Percentiles rank a stretch among this genome's conserved stretches.
These are phyloP conservation scores for Callopanchax toddi DNA, from an alignment of 2,113 vertebrate genomes.

Conservation along the genomic window DNA sequence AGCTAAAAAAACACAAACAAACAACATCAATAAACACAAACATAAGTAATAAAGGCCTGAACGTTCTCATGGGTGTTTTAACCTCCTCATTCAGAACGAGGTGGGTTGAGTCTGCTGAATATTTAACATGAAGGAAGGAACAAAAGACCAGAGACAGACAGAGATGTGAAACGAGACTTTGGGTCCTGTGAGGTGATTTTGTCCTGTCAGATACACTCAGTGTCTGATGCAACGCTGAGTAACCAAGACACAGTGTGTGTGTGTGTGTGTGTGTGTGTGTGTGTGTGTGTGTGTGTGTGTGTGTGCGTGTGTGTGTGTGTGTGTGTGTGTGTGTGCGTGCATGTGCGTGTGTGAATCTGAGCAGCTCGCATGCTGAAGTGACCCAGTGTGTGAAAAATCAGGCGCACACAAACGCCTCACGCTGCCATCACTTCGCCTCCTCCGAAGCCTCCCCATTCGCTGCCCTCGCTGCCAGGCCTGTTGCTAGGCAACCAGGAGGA, in stretches of 20 bases:
- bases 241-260: slow-evolving; percentile 28
- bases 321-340: slow-evolving; percentile 5
- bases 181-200: slow-evolving; percentile 14
- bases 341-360: slow-evolving; percentile 4
- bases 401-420: slow-evolving; percentile 11
- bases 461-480: slow-evolving; percentile 58
- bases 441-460: slow-evolving; percentile 35
- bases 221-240: slow-evolving; percentile 69
- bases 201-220: slow-evolving; percentile 43
- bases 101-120: no score
- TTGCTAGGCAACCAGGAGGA: slow-evolving; percentile 70
- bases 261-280: slow-evolving; percentile 5
- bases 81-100: no score
- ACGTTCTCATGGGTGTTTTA: no score
- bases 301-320: slow-evolving; percentile 5
- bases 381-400: slow-evolving; percentile 52
- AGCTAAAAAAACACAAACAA: not conserved
- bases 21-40: no score
- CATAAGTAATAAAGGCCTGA: no score
- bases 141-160: slow-evolving; percentile 11
- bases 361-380: slow-evolving; percentile 33
- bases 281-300: slow-evolving; percentile 5
- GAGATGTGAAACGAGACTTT: slow-evolving; percentile 20
- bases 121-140: not conserved
- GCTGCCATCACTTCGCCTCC: slow-evolving; percentile 20